phyloP scores from a whole-genome alignment of 2,113 vertebrate species.

The Kobus ellipsiprymnus region DNA sequence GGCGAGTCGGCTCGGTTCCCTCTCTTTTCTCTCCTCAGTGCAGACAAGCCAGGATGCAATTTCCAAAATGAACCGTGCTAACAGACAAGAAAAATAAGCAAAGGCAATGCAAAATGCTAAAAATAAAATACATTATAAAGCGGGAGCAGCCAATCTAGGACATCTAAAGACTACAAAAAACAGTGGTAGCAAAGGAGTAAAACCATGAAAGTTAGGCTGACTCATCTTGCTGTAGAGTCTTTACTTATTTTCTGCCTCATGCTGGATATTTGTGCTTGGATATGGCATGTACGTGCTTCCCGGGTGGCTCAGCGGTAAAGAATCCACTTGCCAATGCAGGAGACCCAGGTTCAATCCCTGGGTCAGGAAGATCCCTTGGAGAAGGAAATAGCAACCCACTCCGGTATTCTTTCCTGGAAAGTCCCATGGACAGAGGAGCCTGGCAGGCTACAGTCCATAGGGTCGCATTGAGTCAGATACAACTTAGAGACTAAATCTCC shows the following conservation, averaged over 20 bases:
- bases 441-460: not conserved
- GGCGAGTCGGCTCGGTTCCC: not conserved
- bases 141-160: not conserved
- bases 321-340: not conserved
- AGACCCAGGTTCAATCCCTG: not conserved
- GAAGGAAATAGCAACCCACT: not conserved
- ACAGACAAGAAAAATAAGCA: constrained; percentile 8
- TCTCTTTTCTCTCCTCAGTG: not conserved
- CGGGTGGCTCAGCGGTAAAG: not conserved
- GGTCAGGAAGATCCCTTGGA: not conserved
- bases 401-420: not conserved
- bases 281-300: not conserved
- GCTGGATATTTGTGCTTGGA: not conserved
- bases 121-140: not conserved
- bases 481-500: not conserved
- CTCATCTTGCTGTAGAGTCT: not conserved
- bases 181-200: not conserved
- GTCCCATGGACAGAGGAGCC: not conserved
- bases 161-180: not conserved
- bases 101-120: not conserved
- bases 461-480: not conserved
- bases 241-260: not conserved
- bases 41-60: not conserved
- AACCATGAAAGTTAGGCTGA: not conserved
- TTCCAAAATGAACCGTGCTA: not conserved